Evolutionary conservation across 2,113 vertebrate species (phyloP).

Genomic region (Otis tarda): DNA sequence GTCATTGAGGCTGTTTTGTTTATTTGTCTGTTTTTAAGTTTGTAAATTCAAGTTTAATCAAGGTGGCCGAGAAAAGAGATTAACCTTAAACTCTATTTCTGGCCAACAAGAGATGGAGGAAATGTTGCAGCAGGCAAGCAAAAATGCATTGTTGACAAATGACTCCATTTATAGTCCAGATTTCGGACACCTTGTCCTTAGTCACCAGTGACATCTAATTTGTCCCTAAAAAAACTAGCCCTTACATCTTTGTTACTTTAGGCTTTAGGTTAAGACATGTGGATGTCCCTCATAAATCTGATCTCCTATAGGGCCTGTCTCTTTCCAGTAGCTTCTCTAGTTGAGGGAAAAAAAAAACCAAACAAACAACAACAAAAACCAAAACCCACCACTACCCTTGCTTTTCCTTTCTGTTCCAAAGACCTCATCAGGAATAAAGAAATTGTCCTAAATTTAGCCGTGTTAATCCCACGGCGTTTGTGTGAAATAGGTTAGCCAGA

Average conservation of each 20-base stretch:
- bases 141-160: constrained; percentile 72
- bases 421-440: constrained; percentile 42
- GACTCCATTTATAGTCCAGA: constrained; percentile 71
- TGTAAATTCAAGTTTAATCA: background rate
- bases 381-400: background rate
- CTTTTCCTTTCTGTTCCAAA: constrained; percentile 35
- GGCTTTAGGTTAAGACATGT: constrained; percentile 68
- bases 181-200: constrained; percentile 73
- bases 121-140: constrained; percentile 51
- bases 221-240: constrained; percentile 70
- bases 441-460: constrained; percentile 65
- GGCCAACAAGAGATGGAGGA: constrained; percentile 22
- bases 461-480: constrained; percentile 39
- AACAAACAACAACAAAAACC: background rate
- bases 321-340: background rate
- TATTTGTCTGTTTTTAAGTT: background rate
- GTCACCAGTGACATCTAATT: constrained; percentile 77
- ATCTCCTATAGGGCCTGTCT: constrained; percentile 57
- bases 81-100: constrained; percentile 59
- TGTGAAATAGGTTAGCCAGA: constrained; percentile 58
- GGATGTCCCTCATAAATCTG: constrained; percentile 74
- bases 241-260: constrained; percentile 73
- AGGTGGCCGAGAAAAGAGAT: background rate
- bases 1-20: background rate
- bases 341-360: background rate